Percentiles rank a stretch among this genome's conserved stretches.
phyloP scores from a whole-genome alignment of 2,888 invertebrate species.

The Chymomyza amoena region DNA sequence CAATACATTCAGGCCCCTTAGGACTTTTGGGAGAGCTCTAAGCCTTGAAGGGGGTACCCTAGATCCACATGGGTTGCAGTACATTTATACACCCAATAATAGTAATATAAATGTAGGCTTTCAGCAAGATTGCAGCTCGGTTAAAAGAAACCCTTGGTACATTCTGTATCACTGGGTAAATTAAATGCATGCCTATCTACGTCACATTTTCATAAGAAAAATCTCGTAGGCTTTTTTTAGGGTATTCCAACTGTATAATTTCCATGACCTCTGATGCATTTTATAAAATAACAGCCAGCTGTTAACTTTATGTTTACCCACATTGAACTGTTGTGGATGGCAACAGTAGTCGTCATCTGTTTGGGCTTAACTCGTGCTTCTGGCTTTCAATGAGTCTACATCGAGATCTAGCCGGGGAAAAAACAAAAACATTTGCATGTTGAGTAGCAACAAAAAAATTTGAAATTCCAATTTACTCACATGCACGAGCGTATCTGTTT shows the following conservation, averaged over 20 bases:
- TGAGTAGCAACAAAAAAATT: background rate
- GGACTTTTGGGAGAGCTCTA: too few species aligned
- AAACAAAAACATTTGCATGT: background rate
- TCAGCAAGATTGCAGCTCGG: too few species aligned
- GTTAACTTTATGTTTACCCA: constrained; percentile 17
- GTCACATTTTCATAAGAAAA: background rate
- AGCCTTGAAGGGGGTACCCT: too few species aligned
- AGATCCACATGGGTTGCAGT: too few species aligned
- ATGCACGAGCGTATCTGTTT: background rate
- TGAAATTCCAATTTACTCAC: constrained; percentile 20
- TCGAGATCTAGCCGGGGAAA: background rate
- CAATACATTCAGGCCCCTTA: too few species aligned
- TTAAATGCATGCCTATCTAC: too few species aligned
- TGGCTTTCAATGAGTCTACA: background rate
- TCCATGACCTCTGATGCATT: constrained; percentile 41
- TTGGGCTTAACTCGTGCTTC: background rate
- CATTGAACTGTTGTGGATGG: background rate
- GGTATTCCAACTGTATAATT: background rate
- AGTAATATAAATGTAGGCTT: too few species aligned
- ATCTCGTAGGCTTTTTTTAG: background rate
- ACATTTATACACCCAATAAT: too few species aligned
- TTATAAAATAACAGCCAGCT: constrained; percentile 25
- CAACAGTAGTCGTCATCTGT: constrained; percentile 1
- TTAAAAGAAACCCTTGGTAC: too few species aligned
- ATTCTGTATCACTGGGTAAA: too few species aligned